Evolutionary conservation across 2,888 invertebrate genomes (phyloP).

Genomic region (Troglohyphantes excavatus): DNA sequence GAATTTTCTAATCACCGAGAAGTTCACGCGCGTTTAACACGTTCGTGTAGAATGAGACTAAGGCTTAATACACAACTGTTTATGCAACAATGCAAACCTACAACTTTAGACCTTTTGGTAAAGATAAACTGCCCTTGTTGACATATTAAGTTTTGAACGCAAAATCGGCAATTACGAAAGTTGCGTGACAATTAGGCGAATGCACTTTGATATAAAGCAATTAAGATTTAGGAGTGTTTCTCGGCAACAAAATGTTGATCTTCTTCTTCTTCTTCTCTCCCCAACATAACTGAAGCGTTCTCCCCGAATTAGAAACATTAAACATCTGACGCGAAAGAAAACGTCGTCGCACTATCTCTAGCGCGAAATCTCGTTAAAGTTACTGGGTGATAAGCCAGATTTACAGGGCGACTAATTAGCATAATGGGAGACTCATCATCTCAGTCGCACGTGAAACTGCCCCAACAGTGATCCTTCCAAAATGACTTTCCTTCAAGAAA

Average conservation of each 20-base stretch:
- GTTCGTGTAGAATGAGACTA: no score
- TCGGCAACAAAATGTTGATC: background rate
- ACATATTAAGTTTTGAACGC: no score
- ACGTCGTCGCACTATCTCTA: conserved; percentile 8
- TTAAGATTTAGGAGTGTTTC: background rate
- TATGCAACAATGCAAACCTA: no score
- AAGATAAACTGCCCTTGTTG: no score
- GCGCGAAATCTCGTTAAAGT: conserved; percentile 70
- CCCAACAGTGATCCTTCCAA: conserved; percentile 39
- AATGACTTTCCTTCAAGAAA: conserved; percentile 64
- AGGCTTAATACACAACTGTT: no score
- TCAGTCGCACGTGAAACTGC: conserved; percentile 18
- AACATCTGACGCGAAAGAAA: conserved; percentile 33
- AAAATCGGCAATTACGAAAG: background rate
- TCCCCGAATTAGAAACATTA: background rate
- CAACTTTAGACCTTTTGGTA: no score
- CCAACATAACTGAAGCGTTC: background rate
- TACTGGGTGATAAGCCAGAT: conserved; percentile 51
- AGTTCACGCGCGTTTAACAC: no score
- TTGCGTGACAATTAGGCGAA: background rate
- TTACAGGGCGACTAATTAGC: conserved; percentile 65
- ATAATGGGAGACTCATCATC: conserved; percentile 62
- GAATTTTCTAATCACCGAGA: no score
- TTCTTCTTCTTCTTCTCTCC: background rate
- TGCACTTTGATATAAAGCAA: background rate